phyloP scores from a whole-genome alignment of 2,888 invertebrate genomes.

The Neoascia interrupta region DNA sequence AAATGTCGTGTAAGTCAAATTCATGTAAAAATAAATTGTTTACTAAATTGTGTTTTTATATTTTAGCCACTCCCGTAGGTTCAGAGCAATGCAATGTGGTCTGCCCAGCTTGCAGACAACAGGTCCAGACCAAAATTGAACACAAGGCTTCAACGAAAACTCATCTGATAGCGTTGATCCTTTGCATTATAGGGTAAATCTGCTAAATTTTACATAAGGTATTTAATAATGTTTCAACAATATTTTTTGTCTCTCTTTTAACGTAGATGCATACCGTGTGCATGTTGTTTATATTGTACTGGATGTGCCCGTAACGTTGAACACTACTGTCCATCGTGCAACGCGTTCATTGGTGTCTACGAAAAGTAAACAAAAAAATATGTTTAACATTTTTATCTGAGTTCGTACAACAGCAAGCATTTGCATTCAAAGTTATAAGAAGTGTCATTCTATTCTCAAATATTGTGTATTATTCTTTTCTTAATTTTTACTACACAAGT shows the following conservation, averaged over 20 bases:
- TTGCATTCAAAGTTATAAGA: too few species aligned
- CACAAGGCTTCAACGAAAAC: constrained; percentile 80
- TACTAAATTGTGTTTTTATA: background rate
- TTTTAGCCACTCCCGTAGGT: constrained; percentile 75
- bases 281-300: constrained; percentile 80
- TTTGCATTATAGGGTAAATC: constrained; percentile 76
- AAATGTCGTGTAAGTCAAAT: constrained; percentile 31
- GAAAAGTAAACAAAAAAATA: constrained; percentile 17
- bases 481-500: too few species aligned
- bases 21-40: too few species aligned
- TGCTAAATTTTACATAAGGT: background rate
- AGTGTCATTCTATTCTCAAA: too few species aligned
- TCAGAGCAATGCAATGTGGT: constrained; percentile 78
- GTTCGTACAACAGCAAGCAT: background rate
- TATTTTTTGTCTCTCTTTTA: background rate
- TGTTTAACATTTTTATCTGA: background rate
- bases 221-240: background rate
- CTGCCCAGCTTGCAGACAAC: constrained; percentile 81
- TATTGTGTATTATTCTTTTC: too few species aligned
- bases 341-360: constrained; percentile 79
- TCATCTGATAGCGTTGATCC: constrained; percentile 81
- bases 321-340: constrained; percentile 81
- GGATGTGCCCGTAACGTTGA: constrained; percentile 79
- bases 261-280: constrained; percentile 76
- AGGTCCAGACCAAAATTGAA: constrained; percentile 79